Conservation (phyloP, 2,113 vertebrate species). For the Siniperca chuatsi region DNA sequence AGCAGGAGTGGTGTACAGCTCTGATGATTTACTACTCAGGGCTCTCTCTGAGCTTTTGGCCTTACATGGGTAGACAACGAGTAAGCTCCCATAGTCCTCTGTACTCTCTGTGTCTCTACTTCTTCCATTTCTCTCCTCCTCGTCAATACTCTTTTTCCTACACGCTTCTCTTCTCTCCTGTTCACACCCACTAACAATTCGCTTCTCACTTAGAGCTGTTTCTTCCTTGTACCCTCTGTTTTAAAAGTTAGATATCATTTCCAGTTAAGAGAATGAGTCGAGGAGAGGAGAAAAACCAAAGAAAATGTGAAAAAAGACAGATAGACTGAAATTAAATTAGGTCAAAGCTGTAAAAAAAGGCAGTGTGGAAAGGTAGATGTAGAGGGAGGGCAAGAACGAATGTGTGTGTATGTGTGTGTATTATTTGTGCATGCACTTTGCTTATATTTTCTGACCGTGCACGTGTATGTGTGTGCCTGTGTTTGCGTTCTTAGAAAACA, state of each 20-base stretch:
- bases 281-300: neutral
- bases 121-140: constrained; percentile 55
- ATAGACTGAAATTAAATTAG: neutral
- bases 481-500: constrained; percentile 63
- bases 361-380: neutral
- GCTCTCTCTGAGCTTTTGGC: constrained; percentile 74
- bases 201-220: neutral
- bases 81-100: constrained; percentile 60
- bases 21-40: constrained; percentile 68
- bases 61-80: constrained; percentile 79
- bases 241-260: neutral
- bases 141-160: constrained; percentile 42
- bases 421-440: constrained; percentile 5
- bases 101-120: constrained; percentile 45
- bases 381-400: neutral
- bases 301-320: neutral
- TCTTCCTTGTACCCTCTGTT: neutral
- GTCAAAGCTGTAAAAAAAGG: neutral
- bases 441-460: constrained; percentile 31
- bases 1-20: constrained; percentile 58
- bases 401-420: neutral
- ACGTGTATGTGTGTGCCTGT: neutral
- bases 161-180: neutral
- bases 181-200: neutral
- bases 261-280: neutral